Percentiles rank a stretch among this genome's conserved stretches.
phyloP scores from a whole-genome alignment of 2,113 vertebrate genomes.

The Patagioenas fasciata region DNA sequence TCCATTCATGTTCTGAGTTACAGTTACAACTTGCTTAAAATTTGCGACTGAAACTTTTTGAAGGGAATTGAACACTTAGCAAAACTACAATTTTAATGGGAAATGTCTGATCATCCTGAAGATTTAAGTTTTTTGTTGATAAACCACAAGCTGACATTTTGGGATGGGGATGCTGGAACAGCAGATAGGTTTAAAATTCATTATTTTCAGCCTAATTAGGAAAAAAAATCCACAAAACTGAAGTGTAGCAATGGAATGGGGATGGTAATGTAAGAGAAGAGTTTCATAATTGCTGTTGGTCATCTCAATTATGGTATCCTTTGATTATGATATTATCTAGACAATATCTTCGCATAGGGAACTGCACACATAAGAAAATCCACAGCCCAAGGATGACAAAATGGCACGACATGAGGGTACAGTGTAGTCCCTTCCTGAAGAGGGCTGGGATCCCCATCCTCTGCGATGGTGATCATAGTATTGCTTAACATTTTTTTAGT shows the following conservation, averaged over 20 bases:
- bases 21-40: not conserved
- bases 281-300: not conserved
- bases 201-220: not conserved
- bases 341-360: not conserved
- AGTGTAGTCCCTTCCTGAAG: not conserved
- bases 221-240: accelerated
- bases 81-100: not conserved
- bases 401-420: accelerated
- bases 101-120: not conserved
- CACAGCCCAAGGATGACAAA: not conserved
- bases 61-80: not conserved
- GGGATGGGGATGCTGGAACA: not conserved
- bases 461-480: accelerated
- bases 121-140: not conserved
- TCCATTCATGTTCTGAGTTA: not conserved
- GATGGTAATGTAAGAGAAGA: not conserved
- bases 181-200: not conserved
- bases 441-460: not conserved
- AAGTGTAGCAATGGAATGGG: not conserved
- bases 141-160: not conserved
- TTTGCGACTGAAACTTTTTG: not conserved
- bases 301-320: accelerated
- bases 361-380: accelerated
- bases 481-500: not conserved
- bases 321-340: not conserved